A percentile compares a stretch with the other conserved stretches of the same genome.
phyloP scores from a whole-genome alignment of 2,797 vertebrate genomes.

The Acanthiza pusilla region DNA sequence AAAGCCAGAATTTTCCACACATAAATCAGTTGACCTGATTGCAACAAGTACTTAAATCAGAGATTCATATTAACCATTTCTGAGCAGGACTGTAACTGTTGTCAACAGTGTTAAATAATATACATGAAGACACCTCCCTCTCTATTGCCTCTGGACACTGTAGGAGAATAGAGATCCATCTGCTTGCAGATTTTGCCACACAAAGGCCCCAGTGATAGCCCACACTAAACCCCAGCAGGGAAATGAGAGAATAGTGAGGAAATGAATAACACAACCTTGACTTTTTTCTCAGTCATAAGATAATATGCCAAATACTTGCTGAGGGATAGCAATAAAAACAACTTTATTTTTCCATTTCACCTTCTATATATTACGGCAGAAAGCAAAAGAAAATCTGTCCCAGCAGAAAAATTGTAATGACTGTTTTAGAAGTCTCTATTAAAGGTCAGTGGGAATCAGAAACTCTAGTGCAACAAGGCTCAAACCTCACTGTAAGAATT shows the following conservation, averaged over 20 bases:
- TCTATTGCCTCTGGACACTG: neutral
- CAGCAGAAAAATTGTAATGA: neutral
- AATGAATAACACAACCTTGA: neutral
- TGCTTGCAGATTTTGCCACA: neutral
- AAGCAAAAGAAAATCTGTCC: neutral
- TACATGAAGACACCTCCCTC: neutral
- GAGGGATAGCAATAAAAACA: neutral
- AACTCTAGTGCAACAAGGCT: neutral
- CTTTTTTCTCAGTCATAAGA: neutral
- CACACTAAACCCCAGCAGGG: neutral
- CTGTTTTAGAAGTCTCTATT: neutral
- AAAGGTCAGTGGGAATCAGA: slow-evolving; percentile 3
- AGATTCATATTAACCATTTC: neutral
- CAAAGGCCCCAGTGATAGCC: neutral
- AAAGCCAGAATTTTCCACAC: neutral
- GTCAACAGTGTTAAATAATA: neutral
- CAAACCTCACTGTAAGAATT: neutral
- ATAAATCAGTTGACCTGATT: neutral
- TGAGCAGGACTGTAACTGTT: neutral
- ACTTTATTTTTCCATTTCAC: neutral
- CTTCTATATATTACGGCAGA: neutral
- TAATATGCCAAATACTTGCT: neutral
- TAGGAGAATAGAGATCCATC: neutral
- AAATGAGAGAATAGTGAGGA: neutral
- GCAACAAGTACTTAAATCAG: neutral